Base-by-base conservation (phyloP, 2,888 invertebrate species). In the Lasioglossum vierecki region DNA sequence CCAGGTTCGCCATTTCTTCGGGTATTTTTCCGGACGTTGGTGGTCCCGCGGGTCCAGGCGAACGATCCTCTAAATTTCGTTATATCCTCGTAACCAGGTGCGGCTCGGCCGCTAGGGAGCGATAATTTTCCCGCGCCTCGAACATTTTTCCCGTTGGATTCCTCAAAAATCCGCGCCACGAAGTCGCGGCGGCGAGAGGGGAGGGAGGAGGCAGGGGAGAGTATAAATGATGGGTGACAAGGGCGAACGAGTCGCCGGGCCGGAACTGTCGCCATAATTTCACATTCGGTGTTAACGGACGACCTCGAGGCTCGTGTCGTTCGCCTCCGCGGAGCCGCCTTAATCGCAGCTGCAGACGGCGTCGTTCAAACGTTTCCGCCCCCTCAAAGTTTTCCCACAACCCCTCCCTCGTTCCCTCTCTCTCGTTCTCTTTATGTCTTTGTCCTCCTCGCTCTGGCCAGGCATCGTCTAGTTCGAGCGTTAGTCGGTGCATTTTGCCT, bases 281-380 rank as follows among this genome's bases (percentile, higher is more conserved):
- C 85, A 74, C 85, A 72, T 86, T 86, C 85, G 77, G 13, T 66
- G 78, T 77, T 78, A 85, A 85, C 77, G 76, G 85, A 78, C 74
- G 85, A 70, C n/a, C 57, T 41, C 6, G 26, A 22, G 53, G 35
- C 30, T 18, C 30, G 57, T 70, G 68, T 74, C 84, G 85, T 75
- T 77, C 66, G 84, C 39, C 49, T 39, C 18, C 18, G 77, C 53
- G 60, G 85, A 30, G 15, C 72, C 80, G 80, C 77, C 85, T 85
- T 85, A 63, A 85, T 85, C 86, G 85, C 78, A 80, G 85, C 85
- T 86, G 80, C 85, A 86, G 81, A 86, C 85, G 80, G 81, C 85
- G 80, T 74, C 83, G 80, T 74, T 76, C 79, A 68, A 82, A 83
- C 77, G 30, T 70, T 84, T 80, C 85, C 80, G 68, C 22, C 30